Conservation (phyloP, 2,888 invertebrate species). For the Brachyopa scutellaris region DNA sequence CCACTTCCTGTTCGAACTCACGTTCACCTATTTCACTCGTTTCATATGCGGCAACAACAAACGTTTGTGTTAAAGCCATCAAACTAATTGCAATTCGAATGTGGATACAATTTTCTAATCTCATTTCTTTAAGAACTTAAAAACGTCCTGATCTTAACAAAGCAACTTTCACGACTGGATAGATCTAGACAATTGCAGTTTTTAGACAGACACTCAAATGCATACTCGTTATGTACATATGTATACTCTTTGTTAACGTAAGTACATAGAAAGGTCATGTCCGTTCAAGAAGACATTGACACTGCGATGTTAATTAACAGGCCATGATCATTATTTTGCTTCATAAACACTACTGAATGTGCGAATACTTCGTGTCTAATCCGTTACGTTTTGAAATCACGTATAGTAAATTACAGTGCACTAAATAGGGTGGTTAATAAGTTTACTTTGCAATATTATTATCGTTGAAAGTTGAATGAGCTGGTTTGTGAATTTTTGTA, state of each 20-base stretch:
- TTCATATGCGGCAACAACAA: not conserved
- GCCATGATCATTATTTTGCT: not conserved
- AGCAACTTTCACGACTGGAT: constrained; percentile 22
- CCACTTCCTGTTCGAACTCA: not conserved
- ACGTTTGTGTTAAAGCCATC: not conserved
- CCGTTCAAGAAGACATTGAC: no score
- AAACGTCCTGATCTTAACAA: not conserved
- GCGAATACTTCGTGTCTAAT: no score
- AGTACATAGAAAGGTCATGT: no score
- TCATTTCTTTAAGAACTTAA: no score
- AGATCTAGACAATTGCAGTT: not conserved
- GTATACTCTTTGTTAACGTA: no score
- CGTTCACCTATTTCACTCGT: not conserved
- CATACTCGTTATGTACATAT: not conserved
- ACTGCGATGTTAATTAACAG: not conserved
- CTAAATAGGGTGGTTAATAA: no score
- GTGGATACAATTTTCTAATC: not conserved
- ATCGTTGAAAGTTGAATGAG: no score
- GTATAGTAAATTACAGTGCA: no score
- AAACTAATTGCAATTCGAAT: not conserved
- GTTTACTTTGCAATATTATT: no score
- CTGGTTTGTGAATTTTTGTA: no score
- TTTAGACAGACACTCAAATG: not conserved
- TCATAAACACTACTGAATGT: no score
- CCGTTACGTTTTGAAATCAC: no score